These are phyloP conservation scores for Unio delphinus DNA, from an alignment of 2,888 invertebrate species.

Conservation along the genomic window DNA sequence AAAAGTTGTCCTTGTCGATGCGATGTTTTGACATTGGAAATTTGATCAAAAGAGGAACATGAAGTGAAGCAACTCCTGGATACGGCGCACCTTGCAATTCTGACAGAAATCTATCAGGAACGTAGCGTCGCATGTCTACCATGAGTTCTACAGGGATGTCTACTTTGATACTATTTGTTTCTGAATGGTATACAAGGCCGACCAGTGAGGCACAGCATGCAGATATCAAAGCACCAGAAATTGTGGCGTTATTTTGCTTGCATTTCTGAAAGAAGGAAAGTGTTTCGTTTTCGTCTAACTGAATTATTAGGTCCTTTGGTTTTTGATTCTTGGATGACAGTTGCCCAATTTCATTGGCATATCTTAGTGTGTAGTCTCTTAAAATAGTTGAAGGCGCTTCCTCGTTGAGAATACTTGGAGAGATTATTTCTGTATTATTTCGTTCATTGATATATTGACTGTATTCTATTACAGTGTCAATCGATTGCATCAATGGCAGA, in stretches of 20 bases:
- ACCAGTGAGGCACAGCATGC: conserved; percentile 21
- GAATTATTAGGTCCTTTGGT: conserved; percentile 19
- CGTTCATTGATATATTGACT: neutral
- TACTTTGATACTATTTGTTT: neutral
- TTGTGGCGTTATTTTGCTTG: conserved; percentile 3
- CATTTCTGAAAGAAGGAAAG: conserved; percentile 8
- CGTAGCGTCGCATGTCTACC: conserved; percentile 20
- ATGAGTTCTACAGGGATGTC: conserved; percentile 30
- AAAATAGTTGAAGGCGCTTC: neutral
- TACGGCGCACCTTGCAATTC: conserved; percentile 5
- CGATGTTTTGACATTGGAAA: conserved; percentile 6
- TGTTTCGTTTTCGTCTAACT: conserved; percentile 14
- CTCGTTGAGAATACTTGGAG: no score
- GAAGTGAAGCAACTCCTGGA: conserved; percentile 24
- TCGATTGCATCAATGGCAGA: conserved; percentile 24
- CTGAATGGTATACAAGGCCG: conserved; percentile 19
- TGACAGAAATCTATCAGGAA: conserved; percentile 1
- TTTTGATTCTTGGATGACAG: conserved; percentile 2
- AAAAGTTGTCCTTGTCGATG: conserved; percentile 14
- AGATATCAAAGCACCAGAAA: conserved; percentile 17
- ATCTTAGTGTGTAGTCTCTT: conserved; percentile 19
- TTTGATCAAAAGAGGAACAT: conserved; percentile 17
- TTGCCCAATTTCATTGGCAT: conserved; percentile 14
- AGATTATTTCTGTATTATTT: neutral
- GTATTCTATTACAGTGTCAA: conserved; percentile 16